These are phyloP conservation scores for Cynoglossus semilaevis DNA, from an alignment of 2,113 vertebrate species.

Conservation along the genomic window DNA sequence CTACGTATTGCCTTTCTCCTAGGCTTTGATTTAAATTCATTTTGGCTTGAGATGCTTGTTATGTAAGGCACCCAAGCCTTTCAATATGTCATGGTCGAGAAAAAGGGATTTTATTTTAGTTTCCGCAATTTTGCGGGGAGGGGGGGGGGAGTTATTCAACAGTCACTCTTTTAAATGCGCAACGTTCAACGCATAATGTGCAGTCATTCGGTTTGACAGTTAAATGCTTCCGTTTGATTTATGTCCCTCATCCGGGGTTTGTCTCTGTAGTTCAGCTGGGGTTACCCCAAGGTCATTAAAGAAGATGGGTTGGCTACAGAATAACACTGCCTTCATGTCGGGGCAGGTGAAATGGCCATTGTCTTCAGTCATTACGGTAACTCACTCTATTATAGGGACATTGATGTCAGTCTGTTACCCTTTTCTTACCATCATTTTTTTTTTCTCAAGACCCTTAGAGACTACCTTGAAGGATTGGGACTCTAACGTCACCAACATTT, in stretches of 20 bases:
- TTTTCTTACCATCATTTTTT: background rate
- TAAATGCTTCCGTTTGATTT: slow-evolving; percentile 26
- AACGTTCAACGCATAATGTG: slow-evolving; percentile 21
- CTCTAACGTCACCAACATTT: slow-evolving; percentile 50
- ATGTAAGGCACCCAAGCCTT: slow-evolving; percentile 32
- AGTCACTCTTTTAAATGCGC: slow-evolving; percentile 33
- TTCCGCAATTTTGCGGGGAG: slow-evolving; percentile 22
- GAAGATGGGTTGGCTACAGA: slow-evolving; percentile 20
- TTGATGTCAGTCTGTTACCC: slow-evolving; percentile 9
- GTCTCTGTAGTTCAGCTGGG: slow-evolving; percentile 25
- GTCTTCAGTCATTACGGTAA: slow-evolving; percentile 6
- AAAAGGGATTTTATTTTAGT: slow-evolving; percentile 41
- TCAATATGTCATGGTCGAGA: slow-evolving; percentile 37
- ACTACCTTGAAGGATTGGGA: slow-evolving; percentile 12
- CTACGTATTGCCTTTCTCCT: slow-evolving; percentile 64
- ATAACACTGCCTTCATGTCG: slow-evolving; percentile 19
- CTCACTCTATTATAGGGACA: slow-evolving; percentile 10
- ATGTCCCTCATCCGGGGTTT: slow-evolving; percentile 10
- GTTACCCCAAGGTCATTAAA: slow-evolving; percentile 41
- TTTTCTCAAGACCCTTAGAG: slow-evolving; percentile 23
- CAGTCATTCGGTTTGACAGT: slow-evolving; percentile 21
- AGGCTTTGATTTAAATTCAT: slow-evolving; percentile 64
- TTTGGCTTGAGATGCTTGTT: slow-evolving; percentile 42
- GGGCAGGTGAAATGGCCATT: background rate
- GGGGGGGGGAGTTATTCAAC: slow-evolving; percentile 33